phyloP scores from a whole-genome alignment of 2,888 invertebrate genomes.

The Helobdella robusta region DNA sequence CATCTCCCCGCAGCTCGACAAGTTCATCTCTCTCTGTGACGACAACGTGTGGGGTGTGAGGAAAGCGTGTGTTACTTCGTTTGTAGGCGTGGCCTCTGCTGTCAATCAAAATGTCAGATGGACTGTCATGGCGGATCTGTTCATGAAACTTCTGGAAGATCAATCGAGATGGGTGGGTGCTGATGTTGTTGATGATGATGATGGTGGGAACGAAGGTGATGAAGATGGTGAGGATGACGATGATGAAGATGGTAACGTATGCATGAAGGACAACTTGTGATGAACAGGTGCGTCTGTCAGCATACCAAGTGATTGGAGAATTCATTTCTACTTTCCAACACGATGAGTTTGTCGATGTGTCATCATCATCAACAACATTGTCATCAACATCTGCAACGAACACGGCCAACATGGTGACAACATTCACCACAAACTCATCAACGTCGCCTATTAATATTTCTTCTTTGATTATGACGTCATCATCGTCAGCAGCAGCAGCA shows the following conservation, averaged over 20 bases:
- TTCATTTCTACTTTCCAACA: constrained; percentile 24
- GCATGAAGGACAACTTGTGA: background rate
- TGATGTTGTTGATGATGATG: background rate
- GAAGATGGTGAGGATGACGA: background rate
- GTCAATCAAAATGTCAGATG: background rate
- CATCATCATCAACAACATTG: too few relatives aligned
- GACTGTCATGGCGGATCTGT: background rate
- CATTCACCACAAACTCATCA: too few relatives aligned
- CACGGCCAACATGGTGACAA: too few relatives aligned
- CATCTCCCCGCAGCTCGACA: constrained; percentile 13
- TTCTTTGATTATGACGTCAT: too few relatives aligned
- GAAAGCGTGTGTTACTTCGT: constrained; percentile 21
- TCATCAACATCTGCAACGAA: too few relatives aligned
- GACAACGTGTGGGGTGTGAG: constrained; percentile 27
- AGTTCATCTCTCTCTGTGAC: constrained; percentile 19
- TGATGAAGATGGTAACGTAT: too few relatives aligned
- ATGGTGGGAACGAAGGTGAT: background rate
- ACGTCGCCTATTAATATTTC: too few relatives aligned
- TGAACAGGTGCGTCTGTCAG: constrained; percentile 19
- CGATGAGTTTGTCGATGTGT: background rate
- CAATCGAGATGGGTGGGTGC: constrained; percentile 23
- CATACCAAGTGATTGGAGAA: constrained; percentile 24
- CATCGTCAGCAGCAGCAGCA: too few relatives aligned
- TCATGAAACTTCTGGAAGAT: constrained; percentile 17
- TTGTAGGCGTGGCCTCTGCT: constrained; percentile 11